Evolutionary conservation across 2,797 vertebrate genomes (phyloP), one percentile per base, ranked within the genome.

Genomic region (Microctenopoma steveboyesi): DNA sequence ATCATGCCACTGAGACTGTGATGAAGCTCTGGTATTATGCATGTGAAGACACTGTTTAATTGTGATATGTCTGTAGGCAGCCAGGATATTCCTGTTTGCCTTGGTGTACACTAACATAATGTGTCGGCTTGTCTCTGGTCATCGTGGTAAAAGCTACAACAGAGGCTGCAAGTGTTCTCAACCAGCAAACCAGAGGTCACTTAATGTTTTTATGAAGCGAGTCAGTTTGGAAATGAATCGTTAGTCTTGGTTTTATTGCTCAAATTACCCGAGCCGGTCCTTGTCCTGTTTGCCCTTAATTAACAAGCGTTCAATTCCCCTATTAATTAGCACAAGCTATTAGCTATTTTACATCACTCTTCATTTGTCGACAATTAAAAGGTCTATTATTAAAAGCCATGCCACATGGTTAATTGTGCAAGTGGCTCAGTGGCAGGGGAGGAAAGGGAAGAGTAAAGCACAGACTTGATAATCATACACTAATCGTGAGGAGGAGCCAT

Each of bases 201-300:
- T 82, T 91, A 85, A 93, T 91, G 92, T 93, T 94, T 88, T 94
- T 93, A 93, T 94, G 92, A 93, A 90, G 94, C 87, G 74, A 73
- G 82, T 90, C 93, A 93, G 93, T 94, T 95, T 93, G 86, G 87
- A 94, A 96, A 95, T 94, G 91, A 96, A 91, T 91, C 92, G 92
- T 92, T 94, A 94, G 93, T 92, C 91, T 93, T 90, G 85, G 85
- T 91, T 93, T 92, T 93, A 94, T 92, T 94, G 93, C 92, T 91
- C 87, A 91, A 94, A 94, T 94, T 92, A 95, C 91, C 94, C 92
- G 90, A 92, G 90, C 91, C 81, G 85, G 90, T 94, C 93, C 95
- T 95, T 93, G 95, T 95, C 95, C 94, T 93, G 91, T 95, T 96
- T 97, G 95, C 95, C 95, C 95, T 96, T 97, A 97, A 98, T 97